phyloP scores from a whole-genome alignment of 1,140 invertebrate genomes.

The Diachasmimorpha longicaudata region DNA sequence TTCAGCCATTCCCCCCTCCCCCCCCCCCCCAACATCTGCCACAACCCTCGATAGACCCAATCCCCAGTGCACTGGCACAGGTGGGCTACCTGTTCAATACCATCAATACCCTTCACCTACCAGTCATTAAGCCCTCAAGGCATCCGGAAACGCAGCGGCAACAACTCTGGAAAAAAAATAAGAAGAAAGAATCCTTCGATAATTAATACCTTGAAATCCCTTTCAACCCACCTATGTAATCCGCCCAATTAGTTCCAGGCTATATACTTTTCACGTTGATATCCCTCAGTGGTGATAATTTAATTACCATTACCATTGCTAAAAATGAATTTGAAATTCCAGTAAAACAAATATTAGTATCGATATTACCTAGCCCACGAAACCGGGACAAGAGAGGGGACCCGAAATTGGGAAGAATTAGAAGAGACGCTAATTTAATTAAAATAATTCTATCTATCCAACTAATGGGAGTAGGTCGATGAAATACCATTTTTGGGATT shows the following conservation, averaged over 20 bases:
- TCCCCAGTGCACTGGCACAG: background rate
- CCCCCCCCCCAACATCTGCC: background rate
- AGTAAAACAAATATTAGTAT: background rate
- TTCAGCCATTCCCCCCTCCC: background rate
- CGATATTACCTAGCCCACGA: background rate
- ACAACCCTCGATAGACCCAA: background rate
- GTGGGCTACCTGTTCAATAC: background rate
- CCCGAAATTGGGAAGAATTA: too few relatives aligned
- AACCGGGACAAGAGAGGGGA: background rate
- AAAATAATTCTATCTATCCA: too few relatives aligned
- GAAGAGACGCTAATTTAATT: too few relatives aligned
- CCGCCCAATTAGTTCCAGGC: constrained; percentile 53
- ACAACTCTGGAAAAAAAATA: background rate
- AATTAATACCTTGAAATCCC: constrained; percentile 52
- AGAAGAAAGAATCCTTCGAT: constrained; percentile 41
- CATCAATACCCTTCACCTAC: background rate
- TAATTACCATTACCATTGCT: background rate
- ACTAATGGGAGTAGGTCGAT: too few relatives aligned
- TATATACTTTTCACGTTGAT: constrained; percentile 44
- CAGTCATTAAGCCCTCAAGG: background rate
- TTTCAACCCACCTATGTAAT: background rate
- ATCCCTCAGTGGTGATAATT: background rate
- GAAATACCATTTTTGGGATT: too few relatives aligned
- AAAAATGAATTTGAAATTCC: background rate
- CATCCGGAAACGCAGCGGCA: background rate